Evolutionary conservation across 2,113 vertebrate species (phyloP).

Genomic region (Dicrurus megarhynchus): DNA sequence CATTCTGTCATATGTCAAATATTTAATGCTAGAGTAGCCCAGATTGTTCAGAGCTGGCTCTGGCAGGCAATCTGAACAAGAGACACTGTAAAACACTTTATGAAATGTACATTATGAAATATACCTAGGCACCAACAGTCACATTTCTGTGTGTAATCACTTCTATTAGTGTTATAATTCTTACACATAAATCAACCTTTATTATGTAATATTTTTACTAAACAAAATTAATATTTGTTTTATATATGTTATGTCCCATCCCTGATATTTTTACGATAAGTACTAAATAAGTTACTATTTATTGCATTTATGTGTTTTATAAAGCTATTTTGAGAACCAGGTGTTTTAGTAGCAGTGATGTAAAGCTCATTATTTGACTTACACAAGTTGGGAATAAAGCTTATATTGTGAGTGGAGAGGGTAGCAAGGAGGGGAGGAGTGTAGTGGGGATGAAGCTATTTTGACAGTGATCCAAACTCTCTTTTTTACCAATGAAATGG

Average conservation of each 20-base stretch:
- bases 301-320: background rate
- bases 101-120: background rate
- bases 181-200: background rate
- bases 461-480: background rate
- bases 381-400: background rate
- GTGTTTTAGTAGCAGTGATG: background rate
- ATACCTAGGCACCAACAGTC: background rate
- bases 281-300: background rate
- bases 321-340: background rate
- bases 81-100: background rate
- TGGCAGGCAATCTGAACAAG: background rate
- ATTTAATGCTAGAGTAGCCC: background rate
- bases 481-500: background rate
- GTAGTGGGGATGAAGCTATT: background rate
- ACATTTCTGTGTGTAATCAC: background rate
- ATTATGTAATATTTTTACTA: background rate
- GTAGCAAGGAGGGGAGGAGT: background rate
- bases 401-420: background rate
- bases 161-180: background rate
- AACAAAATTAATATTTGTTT: background rate
- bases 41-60: background rate
- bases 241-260: background rate
- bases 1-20: background rate
- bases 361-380: background rate
- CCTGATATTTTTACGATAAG: constrained; percentile 5